These are phyloP conservation scores for Girardinus metallicus DNA, from an alignment of 2,797 vertebrate species.

Conservation along the genomic window DNA sequence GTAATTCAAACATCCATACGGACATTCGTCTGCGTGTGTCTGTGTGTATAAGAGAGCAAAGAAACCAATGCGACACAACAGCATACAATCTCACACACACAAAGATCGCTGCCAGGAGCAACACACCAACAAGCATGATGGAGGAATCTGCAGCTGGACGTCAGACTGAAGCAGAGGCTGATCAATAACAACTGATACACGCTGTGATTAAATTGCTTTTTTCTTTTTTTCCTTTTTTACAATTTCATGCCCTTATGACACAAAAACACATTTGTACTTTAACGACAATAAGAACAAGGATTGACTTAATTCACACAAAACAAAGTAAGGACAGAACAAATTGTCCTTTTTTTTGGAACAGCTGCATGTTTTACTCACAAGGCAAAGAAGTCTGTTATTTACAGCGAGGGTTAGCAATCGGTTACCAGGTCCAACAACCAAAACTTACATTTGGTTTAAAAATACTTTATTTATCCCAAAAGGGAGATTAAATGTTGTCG, in stretches of 20 bases:
- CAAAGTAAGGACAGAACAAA: neutral
- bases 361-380: neutral
- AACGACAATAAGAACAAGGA: neutral
- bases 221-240: conserved; percentile 23
- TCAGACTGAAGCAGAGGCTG: conserved; percentile 17
- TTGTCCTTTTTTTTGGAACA: neutral
- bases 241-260: neutral
- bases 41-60: neutral
- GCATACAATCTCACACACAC: conserved; percentile 5
- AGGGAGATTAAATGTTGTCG: neutral
- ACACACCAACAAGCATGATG: conserved; percentile 5
- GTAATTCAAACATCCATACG: conserved; percentile 10
- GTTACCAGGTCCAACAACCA: neutral
- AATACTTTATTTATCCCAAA: neutral
- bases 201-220: conserved; percentile 50
- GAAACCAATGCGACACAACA: conserved; percentile 43
- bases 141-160: conserved; percentile 27
- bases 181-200: conserved; percentile 46
- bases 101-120: neutral
- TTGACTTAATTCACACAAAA: neutral
- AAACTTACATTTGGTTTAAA: neutral
- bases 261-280: conserved; percentile 4
- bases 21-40: conserved; percentile 8
- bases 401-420: neutral
- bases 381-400: neutral